Percentiles rank a stretch among this genome's conserved stretches.
Evolutionary conservation across 53 echinoderm and acorn worm species (phyloP).

Genomic region (Apostichopus leukothele): DNA sequence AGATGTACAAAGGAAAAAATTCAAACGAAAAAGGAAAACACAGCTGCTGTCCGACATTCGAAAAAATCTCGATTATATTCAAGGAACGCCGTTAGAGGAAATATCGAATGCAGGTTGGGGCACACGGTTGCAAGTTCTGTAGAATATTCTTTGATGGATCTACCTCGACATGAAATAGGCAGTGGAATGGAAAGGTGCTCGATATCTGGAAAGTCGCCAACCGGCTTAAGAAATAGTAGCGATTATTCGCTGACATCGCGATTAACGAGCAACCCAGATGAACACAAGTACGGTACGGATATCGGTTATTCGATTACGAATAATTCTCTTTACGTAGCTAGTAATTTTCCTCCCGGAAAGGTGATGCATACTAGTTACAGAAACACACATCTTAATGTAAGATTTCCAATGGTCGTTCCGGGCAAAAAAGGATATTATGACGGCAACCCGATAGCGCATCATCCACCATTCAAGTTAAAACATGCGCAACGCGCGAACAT

Average conservation of each 20-base stretch:
- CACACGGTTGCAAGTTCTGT: background rate
- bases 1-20: background rate
- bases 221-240: background rate
- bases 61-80: background rate
- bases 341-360: slow-evolving; percentile 8
- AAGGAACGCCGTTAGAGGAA: too few relatives aligned
- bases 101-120: background rate
- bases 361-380: background rate
- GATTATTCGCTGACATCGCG: background rate
- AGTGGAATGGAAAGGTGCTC: background rate
- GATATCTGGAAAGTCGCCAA: background rate
- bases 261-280: background rate
- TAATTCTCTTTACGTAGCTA: background rate
- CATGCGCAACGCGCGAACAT: background rate
- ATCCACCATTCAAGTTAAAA: background rate
- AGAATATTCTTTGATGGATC: background rate
- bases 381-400: background rate
- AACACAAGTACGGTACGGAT: background rate
- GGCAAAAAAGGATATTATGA: background rate
- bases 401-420: background rate
- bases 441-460: too few relatives aligned
- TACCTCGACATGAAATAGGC: background rate
- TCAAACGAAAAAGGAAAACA: background rate
- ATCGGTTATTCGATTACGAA: background rate
- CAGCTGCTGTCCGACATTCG: background rate